These are phyloP conservation scores for Cecidostiba fungosa DNA, from an alignment of 2,888 invertebrate genomes.

Conservation along the genomic window DNA sequence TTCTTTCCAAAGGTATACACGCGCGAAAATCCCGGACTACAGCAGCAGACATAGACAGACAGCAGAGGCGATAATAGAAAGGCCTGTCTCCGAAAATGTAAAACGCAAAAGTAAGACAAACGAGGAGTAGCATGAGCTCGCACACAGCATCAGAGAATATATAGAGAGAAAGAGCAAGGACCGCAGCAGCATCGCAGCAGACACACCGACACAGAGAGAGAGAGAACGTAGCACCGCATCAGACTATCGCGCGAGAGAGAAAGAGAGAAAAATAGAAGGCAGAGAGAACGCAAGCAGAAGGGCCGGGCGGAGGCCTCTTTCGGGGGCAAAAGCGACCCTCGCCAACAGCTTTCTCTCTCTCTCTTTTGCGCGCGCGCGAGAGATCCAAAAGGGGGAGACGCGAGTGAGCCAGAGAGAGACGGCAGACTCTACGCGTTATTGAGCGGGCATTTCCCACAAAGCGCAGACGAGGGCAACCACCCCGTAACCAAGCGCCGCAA, in stretches of 20 bases:
- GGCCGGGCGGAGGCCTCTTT: constrained; percentile 63
- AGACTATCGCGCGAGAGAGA: neutral
- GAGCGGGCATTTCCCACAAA: constrained; percentile 79
- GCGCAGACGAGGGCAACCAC: constrained; percentile 80
- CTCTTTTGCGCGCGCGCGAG: constrained; percentile 26
- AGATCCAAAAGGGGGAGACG: constrained; percentile 43
- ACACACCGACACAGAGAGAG: neutral
- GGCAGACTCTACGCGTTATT: constrained; percentile 77
- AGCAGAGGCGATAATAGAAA: constrained; percentile 28
- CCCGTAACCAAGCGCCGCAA: constrained; percentile 75
- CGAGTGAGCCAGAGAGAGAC: constrained; percentile 67
- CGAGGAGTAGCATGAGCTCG: constrained; percentile 40
- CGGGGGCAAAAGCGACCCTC: constrained; percentile 64
- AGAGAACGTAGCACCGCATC: neutral
- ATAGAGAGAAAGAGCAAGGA: constrained; percentile 27
- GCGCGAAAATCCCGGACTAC: neutral
- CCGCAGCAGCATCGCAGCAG: neutral
- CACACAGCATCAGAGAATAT: constrained; percentile 6
- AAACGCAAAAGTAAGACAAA: constrained; percentile 61
- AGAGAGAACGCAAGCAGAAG: constrained; percentile 16
- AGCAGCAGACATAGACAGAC: neutral
- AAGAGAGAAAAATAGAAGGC: constrained; percentile 39
- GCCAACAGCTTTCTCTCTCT: constrained; percentile 61
- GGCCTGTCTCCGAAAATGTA: constrained; percentile 48
- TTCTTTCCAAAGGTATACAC: neutral